phyloP scores from a whole-genome alignment of 2,113 vertebrate species.

The Oncorhynchus clarkii region DNA sequence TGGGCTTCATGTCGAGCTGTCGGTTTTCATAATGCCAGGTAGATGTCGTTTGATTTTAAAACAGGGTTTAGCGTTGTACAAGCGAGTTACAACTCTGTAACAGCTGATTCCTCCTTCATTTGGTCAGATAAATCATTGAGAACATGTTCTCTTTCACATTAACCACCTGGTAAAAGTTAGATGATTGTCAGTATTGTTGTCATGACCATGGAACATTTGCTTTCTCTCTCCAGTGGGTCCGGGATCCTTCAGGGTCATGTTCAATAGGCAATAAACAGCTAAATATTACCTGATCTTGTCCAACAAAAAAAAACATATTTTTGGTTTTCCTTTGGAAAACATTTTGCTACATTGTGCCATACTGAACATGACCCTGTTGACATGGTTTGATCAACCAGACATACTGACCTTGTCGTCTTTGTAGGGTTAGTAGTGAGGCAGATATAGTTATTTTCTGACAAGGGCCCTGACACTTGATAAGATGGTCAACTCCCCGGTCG shows the following conservation, averaged over 20 bases:
- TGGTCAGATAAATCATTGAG: no score
- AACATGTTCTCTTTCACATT: no score
- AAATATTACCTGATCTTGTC: no score
- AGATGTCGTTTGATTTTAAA: conserved; percentile 35
- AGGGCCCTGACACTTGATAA: conserved; percentile 66
- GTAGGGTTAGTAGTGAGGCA: conserved; percentile 61
- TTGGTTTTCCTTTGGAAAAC: neutral
- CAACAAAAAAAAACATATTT: no score
- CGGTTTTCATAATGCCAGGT: conserved; percentile 32
- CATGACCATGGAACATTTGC: conserved; percentile 22
- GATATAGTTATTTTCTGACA: conserved; percentile 67
- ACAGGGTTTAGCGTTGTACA: conserved; percentile 24
- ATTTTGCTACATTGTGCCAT: conserved; percentile 24
- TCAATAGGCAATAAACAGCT: no score
- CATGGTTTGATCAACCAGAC: conserved; percentile 65
- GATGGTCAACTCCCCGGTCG: conserved; percentile 59
- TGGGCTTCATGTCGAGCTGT: conserved; percentile 52
- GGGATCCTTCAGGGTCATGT: neutral
- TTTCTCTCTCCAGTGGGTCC: conserved; percentile 14
- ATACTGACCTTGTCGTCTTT: conserved; percentile 32
- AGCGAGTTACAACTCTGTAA: conserved; percentile 9
- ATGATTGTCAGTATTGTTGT: neutral
- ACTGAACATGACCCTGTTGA: conserved; percentile 18
- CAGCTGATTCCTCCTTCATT: no score
- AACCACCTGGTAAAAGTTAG: conserved; percentile 18